Evolutionary conservation across 2,797 vertebrate species (phyloP).

Genomic region (Paguma larvata): DNA sequence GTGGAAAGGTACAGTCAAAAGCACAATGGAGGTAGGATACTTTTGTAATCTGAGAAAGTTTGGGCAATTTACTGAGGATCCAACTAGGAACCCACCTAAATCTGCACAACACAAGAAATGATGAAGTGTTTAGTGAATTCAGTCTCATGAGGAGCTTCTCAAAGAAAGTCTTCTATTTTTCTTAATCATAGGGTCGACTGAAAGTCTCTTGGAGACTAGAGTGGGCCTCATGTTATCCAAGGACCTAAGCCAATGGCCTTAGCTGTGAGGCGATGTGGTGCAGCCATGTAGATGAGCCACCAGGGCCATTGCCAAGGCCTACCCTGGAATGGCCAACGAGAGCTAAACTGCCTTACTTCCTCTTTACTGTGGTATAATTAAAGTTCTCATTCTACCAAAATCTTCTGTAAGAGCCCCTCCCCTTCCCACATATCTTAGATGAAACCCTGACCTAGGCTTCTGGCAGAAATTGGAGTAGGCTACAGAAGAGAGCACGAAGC

Average conservation of each 20-base stretch:
- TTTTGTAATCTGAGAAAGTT: neutral
- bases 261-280: neutral
- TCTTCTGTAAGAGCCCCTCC: neutral
- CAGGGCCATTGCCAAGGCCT: neutral
- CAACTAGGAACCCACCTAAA: neutral
- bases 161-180: neutral
- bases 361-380: neutral
- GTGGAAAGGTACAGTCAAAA: neutral
- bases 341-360: neutral
- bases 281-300: rapidly evolving
- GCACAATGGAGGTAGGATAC: neutral
- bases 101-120: too few relatives aligned
- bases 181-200: neutral
- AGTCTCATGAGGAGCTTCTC: neutral
- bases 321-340: neutral
- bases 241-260: neutral
- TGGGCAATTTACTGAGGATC: neutral
- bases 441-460: neutral
- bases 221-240: neutral
- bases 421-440: neutral
- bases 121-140: neutral
- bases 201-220: neutral
- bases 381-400: neutral
- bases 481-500: neutral
- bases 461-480: neutral